These are phyloP conservation scores for Melanotaenia boesemani DNA, from an alignment of 2,797 vertebrate species.

Conservation along the genomic window DNA sequence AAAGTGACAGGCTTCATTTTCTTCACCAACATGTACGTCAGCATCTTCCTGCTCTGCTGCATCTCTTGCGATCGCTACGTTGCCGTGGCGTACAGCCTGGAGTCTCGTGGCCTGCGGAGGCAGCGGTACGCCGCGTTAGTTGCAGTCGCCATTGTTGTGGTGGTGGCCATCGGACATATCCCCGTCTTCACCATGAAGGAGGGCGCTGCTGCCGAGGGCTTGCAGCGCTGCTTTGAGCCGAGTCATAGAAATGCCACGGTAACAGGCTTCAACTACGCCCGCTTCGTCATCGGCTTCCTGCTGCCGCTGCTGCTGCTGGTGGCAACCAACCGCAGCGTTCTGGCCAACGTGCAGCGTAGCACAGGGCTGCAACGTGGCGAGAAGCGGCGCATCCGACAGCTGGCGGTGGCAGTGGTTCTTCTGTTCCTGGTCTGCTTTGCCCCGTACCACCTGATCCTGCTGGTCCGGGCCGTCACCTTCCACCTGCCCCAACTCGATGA, in stretches of 20 bases:
- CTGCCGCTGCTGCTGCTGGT: constrained; percentile 82
- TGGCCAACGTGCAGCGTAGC: constrained; percentile 78
- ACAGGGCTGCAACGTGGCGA: constrained; percentile 71
- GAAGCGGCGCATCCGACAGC: constrained; percentile 83
- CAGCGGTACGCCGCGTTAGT: constrained; percentile 70
- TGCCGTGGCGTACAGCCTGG: constrained; percentile 85
- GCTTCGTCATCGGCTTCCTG: constrained; percentile 86
- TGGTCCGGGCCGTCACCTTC: constrained; percentile 78
- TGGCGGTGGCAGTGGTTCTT: constrained; percentile 81
- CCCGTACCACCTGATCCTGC: constrained; percentile 89
- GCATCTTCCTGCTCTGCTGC: constrained; percentile 92
- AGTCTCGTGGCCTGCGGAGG: constrained; percentile 82
- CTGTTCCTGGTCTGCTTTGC: constrained; percentile 91
- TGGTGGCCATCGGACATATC: constrained; percentile 74
- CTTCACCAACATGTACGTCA: constrained; percentile 95
- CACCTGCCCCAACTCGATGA: constrained; percentile 42
- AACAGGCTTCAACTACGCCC: constrained; percentile 77
- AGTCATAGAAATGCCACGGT: constrained; percentile 42
- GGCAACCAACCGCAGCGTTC: constrained; percentile 84
- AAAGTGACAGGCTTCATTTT: constrained; percentile 87
- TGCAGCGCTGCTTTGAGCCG: constrained; percentile 85
- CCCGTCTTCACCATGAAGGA: constrained; percentile 80
- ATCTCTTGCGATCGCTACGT: constrained; percentile 90
- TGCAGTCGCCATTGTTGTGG: constrained; percentile 43
- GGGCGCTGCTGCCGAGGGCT: fast-evolving